These are phyloP conservation scores for Schlechtendalia chinensis DNA, from an alignment of 1,140 invertebrate species.

Conservation along the genomic window DNA sequence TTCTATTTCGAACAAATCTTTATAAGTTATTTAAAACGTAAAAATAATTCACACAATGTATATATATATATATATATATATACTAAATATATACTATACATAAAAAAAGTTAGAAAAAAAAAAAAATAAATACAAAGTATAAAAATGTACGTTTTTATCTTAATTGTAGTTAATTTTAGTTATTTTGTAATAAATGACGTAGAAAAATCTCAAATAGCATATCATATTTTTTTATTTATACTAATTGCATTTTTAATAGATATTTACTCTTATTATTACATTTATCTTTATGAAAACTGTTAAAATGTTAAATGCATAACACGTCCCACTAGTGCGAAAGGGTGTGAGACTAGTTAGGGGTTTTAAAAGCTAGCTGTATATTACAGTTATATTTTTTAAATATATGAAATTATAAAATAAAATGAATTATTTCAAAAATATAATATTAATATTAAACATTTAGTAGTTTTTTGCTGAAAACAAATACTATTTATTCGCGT, in stretches of 20 bases:
- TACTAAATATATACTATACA: no score
- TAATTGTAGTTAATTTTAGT: conserved; percentile 7
- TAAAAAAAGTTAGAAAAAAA: no score
- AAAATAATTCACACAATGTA: no score
- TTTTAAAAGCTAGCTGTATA: neutral
- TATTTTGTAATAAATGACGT: neutral
- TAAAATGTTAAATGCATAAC: neutral
- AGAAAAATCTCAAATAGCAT: neutral
- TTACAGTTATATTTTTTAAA: neutral
- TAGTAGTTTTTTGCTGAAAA: no score
- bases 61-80: no score
- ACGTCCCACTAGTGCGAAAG: neutral
- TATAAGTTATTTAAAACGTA: no score
- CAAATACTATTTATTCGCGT: no score
- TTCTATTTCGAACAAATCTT: no score
- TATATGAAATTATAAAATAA: neutral
- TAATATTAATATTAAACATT: no score
- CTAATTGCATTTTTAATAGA: conserved; percentile 12
- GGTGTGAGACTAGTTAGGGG: neutral
- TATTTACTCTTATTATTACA: neutral
- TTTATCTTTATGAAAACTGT: conserved; percentile 1
- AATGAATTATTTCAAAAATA: no score
- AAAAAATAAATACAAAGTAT: neutral
- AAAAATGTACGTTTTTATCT: neutral
- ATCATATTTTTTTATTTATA: neutral